phyloP scores from a whole-genome alignment of 2,113 vertebrate species.

The Tringa solitaria region DNA sequence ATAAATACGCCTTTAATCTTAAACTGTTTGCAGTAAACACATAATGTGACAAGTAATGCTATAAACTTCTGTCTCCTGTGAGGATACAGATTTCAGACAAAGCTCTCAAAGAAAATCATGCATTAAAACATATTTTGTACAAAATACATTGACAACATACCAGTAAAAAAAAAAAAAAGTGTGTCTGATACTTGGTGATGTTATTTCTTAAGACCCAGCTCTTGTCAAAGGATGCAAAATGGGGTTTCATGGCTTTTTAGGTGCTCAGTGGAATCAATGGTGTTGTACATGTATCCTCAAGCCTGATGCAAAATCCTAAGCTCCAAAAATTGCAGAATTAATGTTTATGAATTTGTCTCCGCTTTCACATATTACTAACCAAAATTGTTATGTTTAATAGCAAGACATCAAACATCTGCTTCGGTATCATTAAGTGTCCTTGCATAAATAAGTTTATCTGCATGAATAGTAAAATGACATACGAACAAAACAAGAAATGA shows the following conservation, averaged over 20 bases:
- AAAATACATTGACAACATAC: not conserved
- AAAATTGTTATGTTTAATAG: not conserved
- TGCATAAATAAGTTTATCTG: not conserved
- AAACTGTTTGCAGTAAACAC: not conserved
- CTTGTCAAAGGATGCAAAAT: not conserved
- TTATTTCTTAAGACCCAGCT: not conserved
- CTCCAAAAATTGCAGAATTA: not conserved
- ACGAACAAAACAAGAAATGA: not conserved
- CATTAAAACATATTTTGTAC: not conserved
- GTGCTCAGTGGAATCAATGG: not conserved
- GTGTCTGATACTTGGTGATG: not conserved
- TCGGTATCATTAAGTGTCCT: not conserved
- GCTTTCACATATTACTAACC: not conserved
- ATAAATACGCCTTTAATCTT: constrained; percentile 57
- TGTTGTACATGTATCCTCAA: not conserved
- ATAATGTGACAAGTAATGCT: constrained; percentile 6
- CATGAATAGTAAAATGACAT: not conserved
- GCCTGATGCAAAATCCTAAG: not conserved
- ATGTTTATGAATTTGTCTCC: not conserved
- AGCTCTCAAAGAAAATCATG: not conserved
- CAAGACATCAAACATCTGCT: not conserved
- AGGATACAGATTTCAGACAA: not conserved
- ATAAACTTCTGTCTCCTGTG: not conserved
- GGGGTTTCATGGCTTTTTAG: not conserved
- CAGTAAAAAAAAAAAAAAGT: not conserved